Percentiles rank a stretch among this genome's conserved stretches.
Conservation (phyloP, 2,797 vertebrate species). For the Gymnocypris eckloni region DNA sequence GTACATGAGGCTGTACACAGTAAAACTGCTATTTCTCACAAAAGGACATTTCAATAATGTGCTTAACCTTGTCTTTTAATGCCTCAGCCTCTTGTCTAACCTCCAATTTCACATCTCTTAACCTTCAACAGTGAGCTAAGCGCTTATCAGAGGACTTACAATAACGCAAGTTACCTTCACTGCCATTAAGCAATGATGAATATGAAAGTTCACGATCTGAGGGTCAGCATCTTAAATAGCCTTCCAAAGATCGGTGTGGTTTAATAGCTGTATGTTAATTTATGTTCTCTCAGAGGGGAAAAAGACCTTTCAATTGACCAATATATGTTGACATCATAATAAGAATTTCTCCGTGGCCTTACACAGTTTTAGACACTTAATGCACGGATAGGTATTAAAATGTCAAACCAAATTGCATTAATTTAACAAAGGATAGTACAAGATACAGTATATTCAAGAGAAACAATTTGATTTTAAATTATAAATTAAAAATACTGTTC, state of each 20-base stretch:
- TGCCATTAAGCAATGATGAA: constrained; percentile 37
- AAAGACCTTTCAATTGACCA: not conserved
- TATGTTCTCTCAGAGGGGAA: not conserved
- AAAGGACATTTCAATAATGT: constrained; percentile 39
- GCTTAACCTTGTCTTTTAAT: constrained; percentile 43
- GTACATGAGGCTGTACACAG: not conserved
- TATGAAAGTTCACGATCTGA: constrained; percentile 17
- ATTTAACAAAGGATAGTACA: not conserved
- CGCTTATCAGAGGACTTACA: constrained; percentile 36
- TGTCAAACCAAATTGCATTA: not conserved
- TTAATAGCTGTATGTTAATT: constrained; percentile 24
- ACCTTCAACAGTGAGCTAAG: constrained; percentile 17
- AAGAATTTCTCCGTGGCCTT: not conserved
- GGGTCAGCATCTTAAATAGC: constrained; percentile 16
- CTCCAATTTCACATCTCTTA: constrained; percentile 45
- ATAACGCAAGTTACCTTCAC: constrained; percentile 14
- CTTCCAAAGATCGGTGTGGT: constrained; percentile 14
- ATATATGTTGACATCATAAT: not conserved
- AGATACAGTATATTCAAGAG: not conserved
- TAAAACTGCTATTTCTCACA: constrained; percentile 27
- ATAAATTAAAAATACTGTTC: not conserved
- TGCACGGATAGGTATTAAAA: not conserved
- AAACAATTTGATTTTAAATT: not conserved
- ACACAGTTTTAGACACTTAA: not conserved
- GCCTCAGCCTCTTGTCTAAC: constrained; percentile 30